Conservation (phyloP, 37 sponge, comb jelly and placozoan species). For the Hexactinellida sp. region DNA sequence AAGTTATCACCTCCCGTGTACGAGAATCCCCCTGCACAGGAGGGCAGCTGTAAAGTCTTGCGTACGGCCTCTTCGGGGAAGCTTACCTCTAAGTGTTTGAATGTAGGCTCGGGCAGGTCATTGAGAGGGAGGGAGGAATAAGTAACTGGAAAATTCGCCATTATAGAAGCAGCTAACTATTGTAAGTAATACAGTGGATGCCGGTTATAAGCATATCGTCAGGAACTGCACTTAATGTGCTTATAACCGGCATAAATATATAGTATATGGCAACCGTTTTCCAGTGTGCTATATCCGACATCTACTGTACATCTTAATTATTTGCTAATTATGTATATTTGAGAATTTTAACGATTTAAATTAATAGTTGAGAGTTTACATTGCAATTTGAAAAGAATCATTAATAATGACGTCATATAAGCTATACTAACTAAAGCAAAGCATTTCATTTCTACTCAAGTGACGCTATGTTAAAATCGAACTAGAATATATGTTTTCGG, state of each 20-base stretch:
- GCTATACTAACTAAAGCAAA: background rate
- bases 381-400: background rate
- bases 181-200: too few relatives aligned
- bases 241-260: too few relatives aligned
- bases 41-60: background rate
- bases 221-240: too few relatives aligned
- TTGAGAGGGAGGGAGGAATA: background rate
- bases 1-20: background rate
- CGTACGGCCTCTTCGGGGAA: background rate
- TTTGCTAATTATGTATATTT: too few relatives aligned
- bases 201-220: too few relatives aligned
- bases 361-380: too few relatives aligned
- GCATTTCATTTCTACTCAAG: background rate
- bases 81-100: background rate
- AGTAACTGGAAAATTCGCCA: constrained; percentile 1
- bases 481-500: background rate
- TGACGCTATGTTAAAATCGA: background rate
- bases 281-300: too few relatives aligned
- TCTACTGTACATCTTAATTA: too few relatives aligned
- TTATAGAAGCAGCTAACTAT: background rate
- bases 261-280: too few relatives aligned
- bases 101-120: background rate
- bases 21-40: background rate
- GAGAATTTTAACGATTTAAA: too few relatives aligned
- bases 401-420: background rate